A percentile compares a stretch with the other conserved stretches of the same genome.
Evolutionary conservation across 2,888 invertebrate species (phyloP).

Genomic region (Elegia similella): DNA sequence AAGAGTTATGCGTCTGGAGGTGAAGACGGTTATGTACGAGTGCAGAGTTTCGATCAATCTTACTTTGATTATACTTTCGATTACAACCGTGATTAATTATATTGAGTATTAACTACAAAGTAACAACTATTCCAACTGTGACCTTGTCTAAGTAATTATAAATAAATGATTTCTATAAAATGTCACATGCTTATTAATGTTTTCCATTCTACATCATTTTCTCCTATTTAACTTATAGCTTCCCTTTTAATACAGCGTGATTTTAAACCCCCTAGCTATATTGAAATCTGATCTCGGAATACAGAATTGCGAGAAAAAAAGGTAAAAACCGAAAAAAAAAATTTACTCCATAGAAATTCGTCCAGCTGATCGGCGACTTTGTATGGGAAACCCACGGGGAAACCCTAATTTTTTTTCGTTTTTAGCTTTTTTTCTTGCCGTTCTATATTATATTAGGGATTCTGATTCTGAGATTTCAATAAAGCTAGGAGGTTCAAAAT

Average conservation of each 20-base stretch:
- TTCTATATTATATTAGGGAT: too few species aligned
- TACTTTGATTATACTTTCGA: constrained; percentile 98
- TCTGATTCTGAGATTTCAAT: too few species aligned
- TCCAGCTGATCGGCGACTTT: too few species aligned
- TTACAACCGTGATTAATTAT: constrained; percentile 80
- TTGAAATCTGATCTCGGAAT: too few species aligned
- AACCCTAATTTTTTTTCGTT: too few species aligned
- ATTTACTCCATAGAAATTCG: too few species aligned
- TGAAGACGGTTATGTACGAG: constrained; percentile 98
- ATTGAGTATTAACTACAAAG: constrained; percentile 25
- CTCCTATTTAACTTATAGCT: background rate
- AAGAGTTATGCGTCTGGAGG: constrained; percentile 98
- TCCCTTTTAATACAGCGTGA: background rate
- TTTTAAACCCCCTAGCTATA: too few species aligned
- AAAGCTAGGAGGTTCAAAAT: too few species aligned
- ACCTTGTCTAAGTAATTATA: constrained; percentile 31
- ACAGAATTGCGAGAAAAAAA: too few species aligned
- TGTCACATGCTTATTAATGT: constrained; percentile 23
- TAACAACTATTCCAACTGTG: constrained; percentile 16
- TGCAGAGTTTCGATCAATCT: constrained; percentile 97
- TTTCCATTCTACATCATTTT: constrained; percentile 5
- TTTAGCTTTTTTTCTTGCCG: too few species aligned
- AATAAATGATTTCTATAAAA: constrained; percentile 31
- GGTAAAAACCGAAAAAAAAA: too few species aligned
- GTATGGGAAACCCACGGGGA: too few species aligned